Evolutionary conservation across 2,888 invertebrate genomes (phyloP), one percentile per base, ranked within the genome.

Genomic region (Hyposoter didymator): DNA sequence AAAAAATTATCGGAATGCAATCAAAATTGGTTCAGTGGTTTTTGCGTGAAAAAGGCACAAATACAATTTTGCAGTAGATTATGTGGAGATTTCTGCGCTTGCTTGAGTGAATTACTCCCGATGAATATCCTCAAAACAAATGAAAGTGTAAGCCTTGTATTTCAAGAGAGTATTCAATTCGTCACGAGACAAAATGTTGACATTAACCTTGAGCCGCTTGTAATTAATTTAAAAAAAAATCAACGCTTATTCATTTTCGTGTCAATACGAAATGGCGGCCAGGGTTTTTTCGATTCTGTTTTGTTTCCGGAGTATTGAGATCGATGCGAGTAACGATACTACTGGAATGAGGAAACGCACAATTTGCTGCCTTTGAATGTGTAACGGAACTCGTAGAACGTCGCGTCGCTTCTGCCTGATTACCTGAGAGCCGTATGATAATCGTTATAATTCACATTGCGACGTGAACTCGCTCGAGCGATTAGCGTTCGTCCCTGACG

Each of bases 401-500:
- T 64, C 66, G 55, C 73, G 70, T 79, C 75, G 85, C 79, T 78
- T 64, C 72, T 79, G 49, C 28, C 82, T 59, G 70, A 75, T 76
- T 62, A 75, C 59, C 72, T 66, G 47, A 72, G 72, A 70, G 69
- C 67, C 39, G 10, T 66, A 78, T 62, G 83, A 69, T 83, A 85
- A 85, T 81, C 73, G 80, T 81, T 81, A 83, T 85, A 83, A 85
- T 85, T 83, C 80, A 70, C 83, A 69, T 85, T 73, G 64, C 80
- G 59, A 66, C 78, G 85, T 59, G 80, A 85, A 74, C 67, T 72
- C 72, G 39, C 39, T 22, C 39, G 64, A 52, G 35, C 76, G 73
- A 85, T 85, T 85, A 85, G 85, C 85, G 78, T 69, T 83, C 69
- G 85, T 69, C 80, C 83, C 80, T 78, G 80, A 85, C 83, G 67